Conservation (phyloP, 2,113 vertebrate genomes). For the Mixornis gularis region DNA sequence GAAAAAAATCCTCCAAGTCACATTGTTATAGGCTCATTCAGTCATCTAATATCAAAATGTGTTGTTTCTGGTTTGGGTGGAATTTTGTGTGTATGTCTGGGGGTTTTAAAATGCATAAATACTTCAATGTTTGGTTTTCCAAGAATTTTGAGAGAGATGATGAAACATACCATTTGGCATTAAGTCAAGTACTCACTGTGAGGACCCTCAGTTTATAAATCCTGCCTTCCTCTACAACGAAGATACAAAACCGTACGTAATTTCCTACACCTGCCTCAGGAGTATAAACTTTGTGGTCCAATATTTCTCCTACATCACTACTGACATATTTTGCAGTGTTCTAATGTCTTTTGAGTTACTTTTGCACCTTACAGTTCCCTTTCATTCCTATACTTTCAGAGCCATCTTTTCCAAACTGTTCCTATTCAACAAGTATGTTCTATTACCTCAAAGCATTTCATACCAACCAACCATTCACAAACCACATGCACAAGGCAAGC, state of each 20-base stretch:
- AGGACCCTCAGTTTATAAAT: neutral
- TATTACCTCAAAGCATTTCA: neutral
- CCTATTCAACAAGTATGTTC: neutral
- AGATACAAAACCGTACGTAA: accelerated
- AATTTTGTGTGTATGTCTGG: neutral
- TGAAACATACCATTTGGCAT: neutral
- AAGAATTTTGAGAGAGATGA: neutral
- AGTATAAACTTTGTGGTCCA: neutral
- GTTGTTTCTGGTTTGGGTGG: neutral
- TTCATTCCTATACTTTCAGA: neutral
- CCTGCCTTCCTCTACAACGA: neutral
- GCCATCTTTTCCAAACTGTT: neutral
- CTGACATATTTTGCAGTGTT: neutral
- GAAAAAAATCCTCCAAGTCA: neutral
- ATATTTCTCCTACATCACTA: neutral
- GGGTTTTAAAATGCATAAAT: neutral
- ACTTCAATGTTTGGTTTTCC: neutral
- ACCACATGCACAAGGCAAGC: neutral
- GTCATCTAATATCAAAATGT: neutral
- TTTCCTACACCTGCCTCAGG: neutral
- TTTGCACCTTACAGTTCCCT: neutral
- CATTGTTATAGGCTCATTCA: neutral
- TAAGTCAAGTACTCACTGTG: neutral
- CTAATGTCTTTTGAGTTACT: neutral
- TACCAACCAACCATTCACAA: neutral